Percentiles rank a stretch among this genome's conserved stretches.
Conservation (phyloP, 92 coral and sea anemone species). For the Pocillopora meandrina region DNA sequence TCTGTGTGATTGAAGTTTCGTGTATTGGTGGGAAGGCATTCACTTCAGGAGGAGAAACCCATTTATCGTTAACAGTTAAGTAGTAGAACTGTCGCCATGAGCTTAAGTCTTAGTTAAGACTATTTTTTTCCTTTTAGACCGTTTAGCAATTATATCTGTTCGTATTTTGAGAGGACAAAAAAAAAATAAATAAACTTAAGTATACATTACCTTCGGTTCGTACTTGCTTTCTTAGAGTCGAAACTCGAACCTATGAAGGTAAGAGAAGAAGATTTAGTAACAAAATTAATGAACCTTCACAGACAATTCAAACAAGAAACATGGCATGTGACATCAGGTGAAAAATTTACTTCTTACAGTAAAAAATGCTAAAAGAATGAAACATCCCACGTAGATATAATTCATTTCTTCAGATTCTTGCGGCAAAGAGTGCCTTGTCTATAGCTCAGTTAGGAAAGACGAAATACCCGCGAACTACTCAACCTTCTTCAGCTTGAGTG, state of each 20-base stretch:
- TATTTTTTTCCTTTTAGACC: background rate
- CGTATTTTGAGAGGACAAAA: background rate
- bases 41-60: no score
- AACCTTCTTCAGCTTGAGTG: constrained; percentile 6
- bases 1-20: no score
- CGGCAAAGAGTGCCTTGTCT: constrained; percentile 68
- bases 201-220: constrained; percentile 49
- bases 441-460: background rate
- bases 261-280: background rate
- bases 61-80: no score
- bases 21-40: no score
- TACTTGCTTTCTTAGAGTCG: constrained; percentile 46
- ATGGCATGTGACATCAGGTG: background rate
- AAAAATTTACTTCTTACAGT: constrained; percentile 35
- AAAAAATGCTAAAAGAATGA: constrained; percentile 29
- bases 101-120: no score
- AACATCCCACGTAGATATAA: constrained; percentile 11
- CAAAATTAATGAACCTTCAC: background rate
- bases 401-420: constrained; percentile 42
- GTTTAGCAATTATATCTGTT: background rate
- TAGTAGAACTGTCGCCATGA: no score
- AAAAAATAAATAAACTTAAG: background rate
- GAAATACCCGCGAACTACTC: constrained; percentile 28
- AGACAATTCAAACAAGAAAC: background rate
- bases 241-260: constrained; percentile 46